Percentiles rank a stretch among this genome's conserved stretches.
phyloP scores from a whole-genome alignment of 2,888 invertebrate species.

The Entomobrya proxima region DNA sequence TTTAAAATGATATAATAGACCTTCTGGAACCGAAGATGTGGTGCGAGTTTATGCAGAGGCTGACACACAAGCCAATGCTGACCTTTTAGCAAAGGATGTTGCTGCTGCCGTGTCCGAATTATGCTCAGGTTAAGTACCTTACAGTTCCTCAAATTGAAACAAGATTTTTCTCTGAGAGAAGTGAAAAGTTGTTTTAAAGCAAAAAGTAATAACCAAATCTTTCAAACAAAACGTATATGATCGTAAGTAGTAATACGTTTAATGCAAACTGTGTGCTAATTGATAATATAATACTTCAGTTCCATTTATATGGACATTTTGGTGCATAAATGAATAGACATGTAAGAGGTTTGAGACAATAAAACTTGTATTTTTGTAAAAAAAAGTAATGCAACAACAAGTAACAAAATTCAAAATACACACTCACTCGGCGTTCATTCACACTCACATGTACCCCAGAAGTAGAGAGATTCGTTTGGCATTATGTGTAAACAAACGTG shows the following conservation, averaged over 20 bases:
- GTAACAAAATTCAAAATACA: conserved; percentile 17
- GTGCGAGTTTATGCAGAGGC: conserved; percentile 98
- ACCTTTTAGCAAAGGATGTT: conserved; percentile 86
- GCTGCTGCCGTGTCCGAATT: conserved; percentile 81
- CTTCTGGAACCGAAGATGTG: conserved; percentile 98
- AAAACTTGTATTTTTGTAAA: conserved; percentile 5
- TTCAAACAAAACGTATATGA: no score
- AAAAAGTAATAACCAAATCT: no score
- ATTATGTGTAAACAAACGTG: conserved; percentile 3
- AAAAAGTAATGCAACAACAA: conserved; percentile 25
- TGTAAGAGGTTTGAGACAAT: neutral
- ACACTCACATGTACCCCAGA: neutral
- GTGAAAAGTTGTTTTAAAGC: no score
- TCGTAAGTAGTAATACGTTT: no score
- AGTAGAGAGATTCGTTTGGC: conserved; percentile 44
- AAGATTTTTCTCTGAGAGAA: no score
- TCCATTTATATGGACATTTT: no score
- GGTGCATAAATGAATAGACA: neutral
- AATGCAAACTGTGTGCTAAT: no score
- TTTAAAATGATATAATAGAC: conserved; percentile 79
- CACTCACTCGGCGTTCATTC: neutral
- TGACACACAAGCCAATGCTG: conserved; percentile 84
- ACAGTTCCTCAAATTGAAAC: no score
- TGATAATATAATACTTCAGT: no score
- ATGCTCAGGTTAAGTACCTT: conserved; percentile 79